A percentile compares a stretch with the other conserved stretches of the same genome.
phyloP scores from a whole-genome alignment of 1,140 invertebrate genomes.

The Drosophila sp. region DNA sequence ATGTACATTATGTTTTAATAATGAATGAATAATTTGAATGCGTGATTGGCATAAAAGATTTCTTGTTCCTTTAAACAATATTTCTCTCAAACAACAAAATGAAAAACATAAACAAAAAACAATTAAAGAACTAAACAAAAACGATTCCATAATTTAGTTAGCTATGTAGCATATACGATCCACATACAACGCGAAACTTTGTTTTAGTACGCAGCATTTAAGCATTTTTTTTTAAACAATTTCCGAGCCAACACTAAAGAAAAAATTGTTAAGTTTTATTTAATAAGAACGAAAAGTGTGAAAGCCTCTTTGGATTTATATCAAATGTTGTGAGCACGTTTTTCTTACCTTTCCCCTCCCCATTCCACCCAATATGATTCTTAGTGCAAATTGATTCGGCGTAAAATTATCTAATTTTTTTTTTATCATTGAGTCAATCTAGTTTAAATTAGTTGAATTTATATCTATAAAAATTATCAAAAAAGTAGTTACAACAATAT shows the following conservation, averaged over 20 bases:
- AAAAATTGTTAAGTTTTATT: constrained; percentile 76
- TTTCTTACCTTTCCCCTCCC: background rate
- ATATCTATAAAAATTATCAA: constrained; percentile 55
- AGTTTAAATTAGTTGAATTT: constrained; percentile 77
- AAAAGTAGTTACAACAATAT: constrained; percentile 5
- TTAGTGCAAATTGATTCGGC: constrained; percentile 73
- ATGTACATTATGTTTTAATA: constrained; percentile 81
- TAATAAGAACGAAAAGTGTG: constrained; percentile 45
- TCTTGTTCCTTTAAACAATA: constrained; percentile 77
- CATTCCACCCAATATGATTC: constrained; percentile 35
- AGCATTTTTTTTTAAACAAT: constrained; percentile 63
- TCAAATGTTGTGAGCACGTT: constrained; percentile 38
- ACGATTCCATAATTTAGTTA: constrained; percentile 66
- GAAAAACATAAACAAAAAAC: constrained; percentile 18
- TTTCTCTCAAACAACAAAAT: constrained; percentile 58
- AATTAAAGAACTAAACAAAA: constrained; percentile 46
- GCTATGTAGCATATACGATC: constrained; percentile 7
- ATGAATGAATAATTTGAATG: constrained; percentile 69
- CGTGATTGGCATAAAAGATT: constrained; percentile 65
- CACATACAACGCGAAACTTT: constrained; percentile 49
- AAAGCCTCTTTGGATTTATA: constrained; percentile 41
- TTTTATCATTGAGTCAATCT: constrained; percentile 61
- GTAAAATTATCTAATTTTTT: constrained; percentile 38
- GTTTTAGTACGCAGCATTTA: constrained; percentile 61
- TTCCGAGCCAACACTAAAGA: constrained; percentile 72